A percentile compares a stretch with the other conserved stretches of the same genome.
Conservation (phyloP, 1,140 invertebrate species). For the Panagrolaimus sp. region DNA sequence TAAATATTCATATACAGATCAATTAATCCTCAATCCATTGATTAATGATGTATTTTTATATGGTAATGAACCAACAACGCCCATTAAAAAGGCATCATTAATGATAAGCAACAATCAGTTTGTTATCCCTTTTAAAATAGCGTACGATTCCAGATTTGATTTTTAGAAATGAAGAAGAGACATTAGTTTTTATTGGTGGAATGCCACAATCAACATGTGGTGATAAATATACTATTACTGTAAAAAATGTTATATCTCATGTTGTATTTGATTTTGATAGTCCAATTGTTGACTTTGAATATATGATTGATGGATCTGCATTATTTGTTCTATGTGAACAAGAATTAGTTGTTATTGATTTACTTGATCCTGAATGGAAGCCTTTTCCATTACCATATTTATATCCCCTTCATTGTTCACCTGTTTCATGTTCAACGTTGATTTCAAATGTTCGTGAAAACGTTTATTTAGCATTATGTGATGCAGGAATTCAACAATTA, state of each 20-base stretch:
- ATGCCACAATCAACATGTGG: slow-evolving; percentile 24
- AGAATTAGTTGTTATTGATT: slow-evolving; percentile 37
- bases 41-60: too few species aligned
- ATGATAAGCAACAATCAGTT: too few species aligned
- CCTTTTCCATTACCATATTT: slow-evolving; percentile 30
- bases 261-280: slow-evolving; percentile 37
- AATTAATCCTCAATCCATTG: too few species aligned
- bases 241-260: slow-evolving; percentile 15
- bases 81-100: too few species aligned
- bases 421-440: slow-evolving; percentile 28
- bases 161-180: too few species aligned
- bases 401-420: slow-evolving; percentile 38
- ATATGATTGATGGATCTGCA: slow-evolving; percentile 11
- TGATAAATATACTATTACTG: slow-evolving; percentile 24
- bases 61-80: too few species aligned
- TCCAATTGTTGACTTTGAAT: slow-evolving; percentile 32
- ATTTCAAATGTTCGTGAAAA: slow-evolving; percentile 15
- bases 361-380: slow-evolving; percentile 25
- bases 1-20: too few species aligned
- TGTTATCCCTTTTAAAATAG: too few species aligned
- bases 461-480: not conserved
- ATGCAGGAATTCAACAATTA: not conserved
- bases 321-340: slow-evolving; percentile 37
- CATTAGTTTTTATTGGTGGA: slow-evolving; percentile 28
- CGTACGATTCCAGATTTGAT: too few species aligned